phyloP scores from a whole-genome alignment of 1,140 invertebrate genomes.

The Chionoecetes opilio region DNA sequence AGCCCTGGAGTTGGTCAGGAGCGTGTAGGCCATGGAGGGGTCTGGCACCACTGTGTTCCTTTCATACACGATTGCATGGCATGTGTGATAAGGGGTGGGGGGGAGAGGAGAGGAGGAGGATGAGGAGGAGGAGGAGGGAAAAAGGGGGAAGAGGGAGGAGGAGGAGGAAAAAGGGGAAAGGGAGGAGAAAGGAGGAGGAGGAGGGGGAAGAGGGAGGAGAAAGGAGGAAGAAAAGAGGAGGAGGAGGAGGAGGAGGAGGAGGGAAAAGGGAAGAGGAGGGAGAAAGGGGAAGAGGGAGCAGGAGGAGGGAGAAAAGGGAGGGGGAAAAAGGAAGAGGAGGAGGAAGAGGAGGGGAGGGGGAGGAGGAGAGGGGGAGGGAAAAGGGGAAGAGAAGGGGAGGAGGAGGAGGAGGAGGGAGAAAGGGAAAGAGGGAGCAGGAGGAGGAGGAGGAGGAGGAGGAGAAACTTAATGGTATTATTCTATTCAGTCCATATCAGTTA shows the following conservation, averaged over 20 bases:
- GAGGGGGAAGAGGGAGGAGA: background rate
- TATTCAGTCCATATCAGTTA: no score
- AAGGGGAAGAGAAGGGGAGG: no score
- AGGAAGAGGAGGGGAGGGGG: background rate
- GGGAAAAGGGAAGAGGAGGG: no score
- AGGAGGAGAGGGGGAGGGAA: background rate
- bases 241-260: no score
- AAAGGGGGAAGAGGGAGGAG: background rate
- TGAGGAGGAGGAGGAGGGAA: background rate
- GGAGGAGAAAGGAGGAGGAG: background rate
- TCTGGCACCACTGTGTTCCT: background rate
- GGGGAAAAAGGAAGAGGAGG: background rate
- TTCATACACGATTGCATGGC: background rate
- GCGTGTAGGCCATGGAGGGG: background rate
- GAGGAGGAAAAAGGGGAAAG: background rate
- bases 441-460: background rate
- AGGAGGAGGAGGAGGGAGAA: no score
- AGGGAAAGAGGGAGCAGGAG: no score
- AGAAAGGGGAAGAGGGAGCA: no score
- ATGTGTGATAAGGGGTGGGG: background rate
- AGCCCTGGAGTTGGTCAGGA: background rate
- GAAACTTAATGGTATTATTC: background rate
- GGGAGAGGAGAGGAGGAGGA: background rate
- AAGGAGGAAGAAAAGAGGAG: background rate
- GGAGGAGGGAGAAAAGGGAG: background rate